A percentile compares a stretch with the other conserved stretches of the same genome.
These are phyloP conservation scores for Catocala sponsa DNA, from an alignment of 2,888 invertebrate genomes.

Conservation along the genomic window DNA sequence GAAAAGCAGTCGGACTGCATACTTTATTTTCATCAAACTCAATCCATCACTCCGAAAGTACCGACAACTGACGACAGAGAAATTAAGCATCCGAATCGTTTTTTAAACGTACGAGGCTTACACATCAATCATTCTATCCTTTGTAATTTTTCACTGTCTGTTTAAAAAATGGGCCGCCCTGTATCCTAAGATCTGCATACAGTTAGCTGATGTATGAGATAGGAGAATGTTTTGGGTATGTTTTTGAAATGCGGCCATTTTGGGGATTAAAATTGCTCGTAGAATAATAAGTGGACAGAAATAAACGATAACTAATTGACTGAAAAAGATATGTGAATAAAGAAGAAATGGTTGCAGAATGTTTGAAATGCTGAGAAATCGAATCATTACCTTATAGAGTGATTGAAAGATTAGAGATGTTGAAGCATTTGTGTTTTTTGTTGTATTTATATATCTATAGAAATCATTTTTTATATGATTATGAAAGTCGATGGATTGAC, in stretches of 20 bases:
- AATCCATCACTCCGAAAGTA: conserved; percentile 71
- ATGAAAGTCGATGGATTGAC: too few species aligned
- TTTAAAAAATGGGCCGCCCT: conserved; percentile 51
- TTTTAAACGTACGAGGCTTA: conserved; percentile 72
- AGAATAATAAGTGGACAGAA: not conserved
- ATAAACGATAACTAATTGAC: not conserved
- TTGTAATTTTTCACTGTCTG: conserved; percentile 81
- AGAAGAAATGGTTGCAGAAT: too few species aligned
- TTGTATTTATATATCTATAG: too few species aligned
- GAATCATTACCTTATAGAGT: too few species aligned
- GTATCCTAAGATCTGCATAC: conserved; percentile 45
- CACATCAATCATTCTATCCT: conserved; percentile 79
- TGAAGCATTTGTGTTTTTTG: too few species aligned
- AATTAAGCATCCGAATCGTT: conserved; percentile 81
- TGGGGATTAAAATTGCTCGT: conserved; percentile 1
- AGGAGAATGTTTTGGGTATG: conserved; percentile 6
- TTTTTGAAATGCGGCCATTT: conserved; percentile 9
- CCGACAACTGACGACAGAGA: conserved; percentile 78
- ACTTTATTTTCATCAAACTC: conserved; percentile 53
- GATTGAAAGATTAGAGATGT: too few species aligned
- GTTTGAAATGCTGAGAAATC: too few species aligned
- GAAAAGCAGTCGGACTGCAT: conserved; percentile 21
- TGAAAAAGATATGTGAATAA: not conserved
- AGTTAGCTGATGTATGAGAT: conserved; percentile 19
- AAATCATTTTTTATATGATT: too few species aligned